Conservation (phyloP, 2,888 invertebrate species). For the Polia nebulosa region DNA sequence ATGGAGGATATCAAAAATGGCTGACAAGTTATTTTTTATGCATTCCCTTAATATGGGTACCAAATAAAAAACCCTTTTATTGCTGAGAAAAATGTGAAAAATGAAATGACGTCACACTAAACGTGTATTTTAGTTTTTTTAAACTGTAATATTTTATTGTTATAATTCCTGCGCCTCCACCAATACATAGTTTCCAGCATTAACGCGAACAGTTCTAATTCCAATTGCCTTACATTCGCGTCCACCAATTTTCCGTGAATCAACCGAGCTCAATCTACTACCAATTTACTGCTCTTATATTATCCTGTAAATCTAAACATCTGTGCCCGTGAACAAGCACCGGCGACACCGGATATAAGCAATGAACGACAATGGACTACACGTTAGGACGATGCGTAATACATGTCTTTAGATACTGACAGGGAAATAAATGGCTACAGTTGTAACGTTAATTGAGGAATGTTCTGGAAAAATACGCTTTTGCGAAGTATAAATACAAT, state of each 20-base stretch:
- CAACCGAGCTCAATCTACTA: constrained; percentile 30
- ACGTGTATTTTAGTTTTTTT: too few relatives aligned
- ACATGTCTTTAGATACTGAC: constrained; percentile 65
- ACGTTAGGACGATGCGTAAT: constrained; percentile 62
- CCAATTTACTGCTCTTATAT: constrained; percentile 50
- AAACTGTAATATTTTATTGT: too few relatives aligned
- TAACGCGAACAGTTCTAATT: constrained; percentile 19
- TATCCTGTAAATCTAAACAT: constrained; percentile 61
- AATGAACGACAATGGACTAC: constrained; percentile 80
- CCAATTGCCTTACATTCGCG: constrained; percentile 40
- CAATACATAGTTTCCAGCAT: background rate
- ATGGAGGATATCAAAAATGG: too few relatives aligned
- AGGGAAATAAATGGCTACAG: constrained; percentile 49
- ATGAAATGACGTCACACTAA: too few relatives aligned
- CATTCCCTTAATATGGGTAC: too few relatives aligned
- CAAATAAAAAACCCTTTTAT: too few relatives aligned
- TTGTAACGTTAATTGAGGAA: constrained; percentile 43
- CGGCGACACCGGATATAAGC: constrained; percentile 80
- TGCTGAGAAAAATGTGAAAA: too few relatives aligned
- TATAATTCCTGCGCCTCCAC: too few relatives aligned
- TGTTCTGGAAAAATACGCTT: constrained; percentile 37
- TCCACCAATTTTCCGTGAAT: constrained; percentile 31
- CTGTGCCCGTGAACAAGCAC: constrained; percentile 56
- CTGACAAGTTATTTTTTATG: too few relatives aligned
- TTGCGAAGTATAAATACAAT: background rate